Base-by-base conservation (phyloP, 2,888 invertebrate species). In the Anthophora plumipes region DNA sequence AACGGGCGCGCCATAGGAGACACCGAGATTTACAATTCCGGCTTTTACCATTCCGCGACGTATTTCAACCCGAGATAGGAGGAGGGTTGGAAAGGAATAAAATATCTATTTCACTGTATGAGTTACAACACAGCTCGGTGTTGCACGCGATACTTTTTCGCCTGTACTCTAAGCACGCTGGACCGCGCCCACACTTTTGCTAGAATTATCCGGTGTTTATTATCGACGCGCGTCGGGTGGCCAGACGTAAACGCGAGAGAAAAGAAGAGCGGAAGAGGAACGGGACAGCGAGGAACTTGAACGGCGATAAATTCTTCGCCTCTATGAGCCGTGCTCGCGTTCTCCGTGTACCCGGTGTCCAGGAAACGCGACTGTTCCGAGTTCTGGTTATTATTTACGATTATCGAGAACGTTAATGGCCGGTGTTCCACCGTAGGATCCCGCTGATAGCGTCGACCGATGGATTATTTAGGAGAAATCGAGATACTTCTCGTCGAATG, bases 151-250 rank as follows among this genome's bases (percentile, higher is more conserved):
- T 59, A 54, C 54, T 59, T 76, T 76, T 60, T 55, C 46, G 31
- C 37, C 20, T 17, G 20, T 46, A 50, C 20, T 11, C 31, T 14
- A n/a, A n/a, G n/a, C 46, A 9, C 60, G 25, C n/a, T 41, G 20
- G n/a, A 52, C 63, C 59, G 52, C 69, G 39, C 66, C 72, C 76
- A 75, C 22, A n/a, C 50, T 52, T 63, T 59, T 61, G 8, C 78
- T 61, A 73, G 78, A 73, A 74, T 73, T 78, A 78, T 80, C 80
- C 41, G 73, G 59, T 73, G 80, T 80, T 80, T 80, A 80, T 80
- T 69, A 43, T 64, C 64, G 46, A n/a, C n/a, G 43, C 63, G 50
- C 68, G 17, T 68, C 68, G 78, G 68, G 68, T 73, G 77, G 71
- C 25, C 71, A 31, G 54, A 41, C 6, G 46, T 14, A 22, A 75